These are phyloP conservation scores for zebrafish (Danio rerio) DNA, from an alignment of 2,113 vertebrate genomes.

Conservation along the genomic window DNA sequence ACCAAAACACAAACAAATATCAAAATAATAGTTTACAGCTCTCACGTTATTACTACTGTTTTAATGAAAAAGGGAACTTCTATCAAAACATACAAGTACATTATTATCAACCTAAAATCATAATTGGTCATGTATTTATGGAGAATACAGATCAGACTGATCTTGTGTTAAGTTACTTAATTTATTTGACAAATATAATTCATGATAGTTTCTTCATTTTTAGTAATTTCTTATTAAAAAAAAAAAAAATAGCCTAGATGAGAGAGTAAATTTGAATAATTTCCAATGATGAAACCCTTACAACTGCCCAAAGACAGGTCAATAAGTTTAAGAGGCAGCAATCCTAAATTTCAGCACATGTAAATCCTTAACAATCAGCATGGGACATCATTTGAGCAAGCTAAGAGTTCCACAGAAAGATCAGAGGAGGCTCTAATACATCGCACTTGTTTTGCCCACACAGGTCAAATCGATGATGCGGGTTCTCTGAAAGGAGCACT, in stretches of 20 bases:
- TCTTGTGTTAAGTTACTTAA: background rate
- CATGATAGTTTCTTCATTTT: background rate
- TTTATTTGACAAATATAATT: background rate
- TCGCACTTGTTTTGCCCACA: constrained; percentile 71
- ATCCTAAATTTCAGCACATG: constrained; percentile 34
- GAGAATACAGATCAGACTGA: background rate
- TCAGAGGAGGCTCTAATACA: constrained; percentile 74
- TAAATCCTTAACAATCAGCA: constrained; percentile 61
- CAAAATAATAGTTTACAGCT: no score
- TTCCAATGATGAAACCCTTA: background rate
- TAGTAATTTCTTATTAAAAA: background rate
- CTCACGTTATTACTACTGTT: no score
- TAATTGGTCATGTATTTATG: no score
- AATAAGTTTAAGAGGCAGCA: constrained; percentile 35
- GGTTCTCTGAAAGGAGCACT: constrained; percentile 66
- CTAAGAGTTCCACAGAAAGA: constrained; percentile 64
- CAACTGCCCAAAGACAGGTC: constrained; percentile 71
- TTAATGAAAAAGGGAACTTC: no score
- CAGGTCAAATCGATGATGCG: constrained; percentile 76
- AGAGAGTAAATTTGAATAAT: constrained; percentile 22
- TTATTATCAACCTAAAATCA: no score
- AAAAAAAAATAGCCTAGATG: background rate
- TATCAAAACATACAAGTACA: no score
- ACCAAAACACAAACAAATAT: no score
- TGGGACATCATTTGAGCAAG: constrained; percentile 74